Conservation (phyloP, 2,888 invertebrate species). For the Standfussiana lucernea region DNA sequence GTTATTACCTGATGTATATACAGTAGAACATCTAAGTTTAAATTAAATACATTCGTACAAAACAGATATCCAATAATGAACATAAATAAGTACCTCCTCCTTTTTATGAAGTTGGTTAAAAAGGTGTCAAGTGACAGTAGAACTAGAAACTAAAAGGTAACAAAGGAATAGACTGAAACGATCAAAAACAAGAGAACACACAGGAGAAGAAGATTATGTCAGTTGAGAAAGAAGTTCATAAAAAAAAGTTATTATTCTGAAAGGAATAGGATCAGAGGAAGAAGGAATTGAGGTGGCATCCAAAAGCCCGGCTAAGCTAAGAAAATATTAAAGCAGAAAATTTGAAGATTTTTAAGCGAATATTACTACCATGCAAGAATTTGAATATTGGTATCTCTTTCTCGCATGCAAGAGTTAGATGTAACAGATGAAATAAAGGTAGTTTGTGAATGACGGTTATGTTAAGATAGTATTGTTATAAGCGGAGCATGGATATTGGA, state of each 20-base stretch:
- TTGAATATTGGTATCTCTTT: neutral
- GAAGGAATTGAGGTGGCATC: slow-evolving; percentile 59
- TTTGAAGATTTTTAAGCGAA: slow-evolving; percentile 55
- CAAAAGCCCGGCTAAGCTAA: slow-evolving; percentile 74
- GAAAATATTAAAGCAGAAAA: slow-evolving; percentile 71
- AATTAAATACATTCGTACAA: slow-evolving; percentile 14
- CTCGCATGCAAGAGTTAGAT: slow-evolving; percentile 39
- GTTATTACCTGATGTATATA: slow-evolving; percentile 21
- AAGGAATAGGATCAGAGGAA: slow-evolving; percentile 51
- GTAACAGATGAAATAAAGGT: slow-evolving; percentile 1
- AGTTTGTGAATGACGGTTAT: neutral
- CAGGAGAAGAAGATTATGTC: neutral
- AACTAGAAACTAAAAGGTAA: neutral
- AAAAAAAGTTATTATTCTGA: slow-evolving; percentile 6
- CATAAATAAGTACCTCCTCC: slow-evolving; percentile 15
- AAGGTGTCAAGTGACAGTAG: neutral
- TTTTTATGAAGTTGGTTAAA: slow-evolving; percentile 13
- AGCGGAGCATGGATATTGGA: neutral
- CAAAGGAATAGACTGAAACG: slow-evolving; percentile 8
- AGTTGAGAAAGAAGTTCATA: neutral
- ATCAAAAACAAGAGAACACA: slow-evolving; percentile 2
- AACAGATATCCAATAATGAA: neutral
- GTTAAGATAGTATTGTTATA: neutral
- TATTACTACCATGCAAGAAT: slow-evolving; percentile 36
- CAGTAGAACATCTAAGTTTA: slow-evolving; percentile 16